These are phyloP conservation scores for Eudemis profundana DNA, from an alignment of 2,888 invertebrate species.

Conservation along the genomic window DNA sequence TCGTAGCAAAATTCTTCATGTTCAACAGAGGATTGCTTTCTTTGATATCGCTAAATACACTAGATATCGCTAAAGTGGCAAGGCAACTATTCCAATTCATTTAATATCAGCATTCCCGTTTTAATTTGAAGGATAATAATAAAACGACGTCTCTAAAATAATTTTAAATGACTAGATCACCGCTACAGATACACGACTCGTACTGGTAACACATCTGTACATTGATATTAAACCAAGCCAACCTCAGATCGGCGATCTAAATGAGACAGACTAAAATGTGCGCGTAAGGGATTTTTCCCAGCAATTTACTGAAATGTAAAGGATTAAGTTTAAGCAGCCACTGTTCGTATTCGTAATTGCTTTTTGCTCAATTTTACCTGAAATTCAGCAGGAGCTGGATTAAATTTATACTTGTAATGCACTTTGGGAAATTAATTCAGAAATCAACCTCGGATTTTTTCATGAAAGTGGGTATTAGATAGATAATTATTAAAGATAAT, in stretches of 20 bases:
- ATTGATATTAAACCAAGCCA: conserved; percentile 76
- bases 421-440: not conserved
- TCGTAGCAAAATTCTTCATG: too few species aligned
- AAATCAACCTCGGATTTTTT: not conserved
- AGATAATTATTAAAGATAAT: too few species aligned
- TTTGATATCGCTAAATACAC: too few species aligned
- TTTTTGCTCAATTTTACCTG: conserved; percentile 25
- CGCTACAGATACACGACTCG: conserved; percentile 12
- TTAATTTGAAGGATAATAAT: not conserved
- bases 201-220: conserved; percentile 56
- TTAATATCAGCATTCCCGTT: not conserved
- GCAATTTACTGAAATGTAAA: conserved; percentile 27
- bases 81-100: not conserved
- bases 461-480: too few species aligned
- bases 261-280: conserved; percentile 57
- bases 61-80: not conserved
- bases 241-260: conserved; percentile 65
- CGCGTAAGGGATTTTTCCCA: conserved; percentile 18
- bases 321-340: conserved; percentile 25
- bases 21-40: too few species aligned
- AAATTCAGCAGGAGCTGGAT: conserved; percentile 15
- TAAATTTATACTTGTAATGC: conserved; percentile 6
- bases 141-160: not conserved
- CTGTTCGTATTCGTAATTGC: conserved; percentile 20
- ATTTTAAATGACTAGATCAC: not conserved